Percentiles rank a stretch among this genome's conserved stretches.
phyloP scores from a whole-genome alignment of 1,140 invertebrate genomes.

The Drosophila grimshawi region DNA sequence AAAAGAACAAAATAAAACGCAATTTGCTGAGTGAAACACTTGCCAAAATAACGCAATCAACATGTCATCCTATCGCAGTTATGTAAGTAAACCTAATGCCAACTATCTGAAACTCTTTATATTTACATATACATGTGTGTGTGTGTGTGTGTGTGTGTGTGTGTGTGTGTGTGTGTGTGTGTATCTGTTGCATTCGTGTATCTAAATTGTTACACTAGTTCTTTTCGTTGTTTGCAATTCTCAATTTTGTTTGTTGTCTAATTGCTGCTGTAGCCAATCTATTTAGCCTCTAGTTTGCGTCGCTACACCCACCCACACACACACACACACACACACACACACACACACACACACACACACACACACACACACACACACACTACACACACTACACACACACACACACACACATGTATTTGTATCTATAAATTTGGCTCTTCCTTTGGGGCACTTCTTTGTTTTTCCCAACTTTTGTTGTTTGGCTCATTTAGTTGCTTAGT shows the following conservation, averaged over 20 bases:
- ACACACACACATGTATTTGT: slow-evolving; percentile 14
- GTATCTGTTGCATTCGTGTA: slow-evolving; percentile 5
- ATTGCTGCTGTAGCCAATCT: slow-evolving; percentile 28
- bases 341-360: too few species aligned
- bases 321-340: not conserved
- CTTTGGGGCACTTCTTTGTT: slow-evolving; percentile 33
- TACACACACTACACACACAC: slow-evolving; percentile 5
- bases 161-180: slow-evolving; percentile 26
- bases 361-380: not conserved
- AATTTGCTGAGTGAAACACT: slow-evolving; percentile 25
- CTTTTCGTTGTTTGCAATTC: slow-evolving; percentile 47
- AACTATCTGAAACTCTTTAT: slow-evolving; percentile 47
- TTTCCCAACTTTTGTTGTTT: slow-evolving; percentile 32
- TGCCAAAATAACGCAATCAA: slow-evolving; percentile 67
- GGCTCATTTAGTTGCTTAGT: not conserved
- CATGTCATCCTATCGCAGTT: slow-evolving; percentile 83
- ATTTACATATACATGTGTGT: not conserved
- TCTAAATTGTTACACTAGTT: slow-evolving; percentile 20
- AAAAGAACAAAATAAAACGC: slow-evolving; percentile 33
- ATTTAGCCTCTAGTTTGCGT: slow-evolving; percentile 38
- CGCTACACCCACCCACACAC: slow-evolving; percentile 15
- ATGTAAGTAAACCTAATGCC: slow-evolving; percentile 76
- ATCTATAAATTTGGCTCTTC: slow-evolving; percentile 41
- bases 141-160: slow-evolving; percentile 22
- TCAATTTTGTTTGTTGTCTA: slow-evolving; percentile 40